phyloP scores from a whole-genome alignment of 2,113 vertebrate species.

The Osmerus mordax region DNA sequence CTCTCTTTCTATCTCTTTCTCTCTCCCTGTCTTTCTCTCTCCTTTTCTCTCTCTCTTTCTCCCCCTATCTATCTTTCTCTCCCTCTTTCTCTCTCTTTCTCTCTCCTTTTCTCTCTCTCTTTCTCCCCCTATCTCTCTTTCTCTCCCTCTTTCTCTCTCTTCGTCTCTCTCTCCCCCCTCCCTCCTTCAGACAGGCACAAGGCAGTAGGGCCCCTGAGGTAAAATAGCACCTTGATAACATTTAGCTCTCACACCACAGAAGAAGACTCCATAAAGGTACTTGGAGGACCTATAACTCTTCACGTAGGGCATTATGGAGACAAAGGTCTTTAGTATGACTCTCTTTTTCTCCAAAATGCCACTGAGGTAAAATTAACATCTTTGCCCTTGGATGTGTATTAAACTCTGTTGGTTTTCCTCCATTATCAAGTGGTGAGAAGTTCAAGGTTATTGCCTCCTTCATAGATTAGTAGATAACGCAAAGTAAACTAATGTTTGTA shows the following conservation, averaged over 20 bases:
- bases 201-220: background rate
- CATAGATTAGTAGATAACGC: background rate
- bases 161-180: background rate
- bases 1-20: background rate
- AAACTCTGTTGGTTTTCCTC: background rate
- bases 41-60: background rate
- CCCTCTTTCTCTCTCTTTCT: background rate
- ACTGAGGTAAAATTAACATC: background rate
- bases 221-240: background rate
- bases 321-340: background rate
- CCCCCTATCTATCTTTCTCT: background rate
- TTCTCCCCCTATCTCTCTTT: background rate
- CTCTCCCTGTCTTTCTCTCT: background rate
- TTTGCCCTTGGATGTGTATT: no score
- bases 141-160: background rate
- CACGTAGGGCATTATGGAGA: background rate
- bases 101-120: background rate
- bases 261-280: background rate
- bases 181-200: background rate
- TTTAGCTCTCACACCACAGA: background rate
- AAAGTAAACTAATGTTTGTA: background rate
- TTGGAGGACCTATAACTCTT: background rate
- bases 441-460: no score
- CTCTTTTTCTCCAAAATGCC: background rate
- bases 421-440: background rate